Evolutionary conservation across 1,140 invertebrate genomes (phyloP), one percentile per base, ranked within the genome.

Genomic region (Dolichoris vasculosae): DNA sequence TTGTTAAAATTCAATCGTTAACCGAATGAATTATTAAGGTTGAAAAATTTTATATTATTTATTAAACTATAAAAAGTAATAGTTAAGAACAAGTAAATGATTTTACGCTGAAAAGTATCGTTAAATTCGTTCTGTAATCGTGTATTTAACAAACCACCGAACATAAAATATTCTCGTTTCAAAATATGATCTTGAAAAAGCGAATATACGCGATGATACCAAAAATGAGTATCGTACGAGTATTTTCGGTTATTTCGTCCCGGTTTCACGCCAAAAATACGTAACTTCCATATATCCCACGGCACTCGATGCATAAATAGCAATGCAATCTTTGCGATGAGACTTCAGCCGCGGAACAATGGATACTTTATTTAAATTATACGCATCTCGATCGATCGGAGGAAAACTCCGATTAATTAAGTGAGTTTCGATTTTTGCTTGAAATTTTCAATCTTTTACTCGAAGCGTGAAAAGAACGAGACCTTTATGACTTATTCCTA

Each of bases 201-300:
- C 3, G 26, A 63, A 80, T 43, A 46, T 80, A 64, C n/a, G 32
- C 13, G 38, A 26, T 11, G 15, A 64, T 64, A 40, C 0, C 30
- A 38, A 64, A 46, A 63, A 80, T 80, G 43, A 64, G 64, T 17
- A 43, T 64, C 23, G 43, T 43, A 20, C 26, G 43, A 17, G 20
- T 17, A 73, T 73, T 73, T 73, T 73, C 20, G 69, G 38, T 73
- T n/a, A 43, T 73, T 43, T 17, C 38, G 26, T 13, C 23, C 38
- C n/a, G 23, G 69, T 71, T 82, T 48, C 43, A 51, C 64, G 30
- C 15, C 59, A 82, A 71, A 64, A 82, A 82, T 67, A 9, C 40
- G n/a, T n/a, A 82, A 32, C 46, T 82, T 17, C 32, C 26, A 40
- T 11, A 13, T 63, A 64, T 76, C 30, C 43, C 75, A 51, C 7